Conservation (phyloP, 2,113 vertebrate genomes). For the Otolemur garnettii region DNA sequence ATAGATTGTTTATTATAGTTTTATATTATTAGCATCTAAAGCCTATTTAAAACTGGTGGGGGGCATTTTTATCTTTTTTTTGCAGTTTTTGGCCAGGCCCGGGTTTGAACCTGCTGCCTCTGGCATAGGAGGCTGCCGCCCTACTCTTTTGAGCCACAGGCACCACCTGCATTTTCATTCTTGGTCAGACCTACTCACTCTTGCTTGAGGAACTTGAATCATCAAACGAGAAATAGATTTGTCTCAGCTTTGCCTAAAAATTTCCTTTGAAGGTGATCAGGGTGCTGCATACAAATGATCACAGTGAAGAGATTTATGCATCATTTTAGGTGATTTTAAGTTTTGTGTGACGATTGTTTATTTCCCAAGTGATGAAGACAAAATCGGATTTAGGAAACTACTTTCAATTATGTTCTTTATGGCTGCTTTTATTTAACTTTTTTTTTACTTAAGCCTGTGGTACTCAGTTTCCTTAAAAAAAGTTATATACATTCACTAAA, state of each 20-base stretch:
- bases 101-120: too few relatives aligned
- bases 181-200: background rate
- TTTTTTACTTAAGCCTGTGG: background rate
- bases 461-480: background rate
- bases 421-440: background rate
- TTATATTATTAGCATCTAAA: conserved; percentile 4
- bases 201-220: background rate
- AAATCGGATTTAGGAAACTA: background rate
- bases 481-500: background rate
- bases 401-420: background rate
- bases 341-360: background rate
- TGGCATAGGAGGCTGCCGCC: too few relatives aligned
- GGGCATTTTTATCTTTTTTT: too few relatives aligned
- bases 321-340: conserved; percentile 2
- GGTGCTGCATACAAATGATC: background rate
- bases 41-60: background rate
- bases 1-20: background rate
- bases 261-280: background rate
- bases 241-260: background rate
- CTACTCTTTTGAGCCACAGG: too few relatives aligned
- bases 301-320: background rate
- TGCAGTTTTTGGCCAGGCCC: too few relatives aligned
- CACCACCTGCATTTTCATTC: background rate
- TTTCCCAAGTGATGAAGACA: background rate
- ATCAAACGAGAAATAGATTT: background rate